Conservation (phyloP, 2,113 vertebrate species). For the Bubo blakistoni region DNA sequence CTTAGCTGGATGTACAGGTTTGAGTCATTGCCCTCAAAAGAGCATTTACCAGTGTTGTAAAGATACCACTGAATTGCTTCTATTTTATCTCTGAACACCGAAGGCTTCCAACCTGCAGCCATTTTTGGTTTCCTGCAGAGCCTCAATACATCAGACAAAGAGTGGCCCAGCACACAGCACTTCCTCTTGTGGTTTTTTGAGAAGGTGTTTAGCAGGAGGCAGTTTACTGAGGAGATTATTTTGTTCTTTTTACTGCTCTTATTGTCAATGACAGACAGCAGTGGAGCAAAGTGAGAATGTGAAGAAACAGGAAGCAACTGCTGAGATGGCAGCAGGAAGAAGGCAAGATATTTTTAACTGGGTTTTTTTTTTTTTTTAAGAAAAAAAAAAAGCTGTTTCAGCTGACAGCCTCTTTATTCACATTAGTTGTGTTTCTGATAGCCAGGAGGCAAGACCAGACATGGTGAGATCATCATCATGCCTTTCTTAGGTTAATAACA, state of each 20-base stretch:
- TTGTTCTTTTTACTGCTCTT: slow-evolving; percentile 22
- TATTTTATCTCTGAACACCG: not conserved
- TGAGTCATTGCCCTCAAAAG: slow-evolving; percentile 31
- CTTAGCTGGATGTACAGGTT: not conserved
- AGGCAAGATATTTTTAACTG: slow-evolving; percentile 47
- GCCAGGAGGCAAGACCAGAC: slow-evolving; percentile 23
- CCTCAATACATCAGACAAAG: not conserved
- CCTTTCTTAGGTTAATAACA: slow-evolving; percentile 55
- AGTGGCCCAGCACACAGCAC: not conserved
- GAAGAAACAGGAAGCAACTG: slow-evolving; percentile 47
- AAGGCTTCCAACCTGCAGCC: not conserved
- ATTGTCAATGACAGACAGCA: slow-evolving; percentile 6
- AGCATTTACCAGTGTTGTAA: not conserved
- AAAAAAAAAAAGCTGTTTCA: not conserved
- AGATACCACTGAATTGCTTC: not conserved
- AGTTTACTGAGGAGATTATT: slow-evolving; percentile 17
- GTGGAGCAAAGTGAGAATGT: not conserved
- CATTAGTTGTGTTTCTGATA: not conserved
- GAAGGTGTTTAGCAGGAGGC: not conserved
- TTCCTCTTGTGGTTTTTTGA: not conserved
- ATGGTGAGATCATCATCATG: not conserved
- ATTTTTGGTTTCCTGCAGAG: slow-evolving; percentile 32
- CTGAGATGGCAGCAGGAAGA: slow-evolving; percentile 38
- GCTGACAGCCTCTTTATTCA: not conserved
- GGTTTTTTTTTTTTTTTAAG: not conserved